Base-by-base conservation (phyloP, 1,140 invertebrate genomes). In the Argopecten irradians region DNA sequence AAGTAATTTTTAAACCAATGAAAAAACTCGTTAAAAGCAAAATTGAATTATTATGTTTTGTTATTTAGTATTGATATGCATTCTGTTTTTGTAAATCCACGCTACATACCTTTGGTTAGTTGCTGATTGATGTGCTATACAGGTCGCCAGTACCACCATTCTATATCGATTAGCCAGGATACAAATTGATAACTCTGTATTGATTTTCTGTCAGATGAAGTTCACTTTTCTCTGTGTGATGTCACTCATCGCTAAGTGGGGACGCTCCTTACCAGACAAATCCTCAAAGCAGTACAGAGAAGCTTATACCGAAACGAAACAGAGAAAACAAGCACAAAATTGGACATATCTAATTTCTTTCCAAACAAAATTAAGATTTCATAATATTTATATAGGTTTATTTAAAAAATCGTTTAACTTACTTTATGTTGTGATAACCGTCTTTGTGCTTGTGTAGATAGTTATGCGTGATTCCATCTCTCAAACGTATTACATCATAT, bases 351-450 rank as follows among this genome's bases (percentile, higher is more conserved):
- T 71, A 71, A 71, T 71, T 71, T 71, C 55, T 71, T 71, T 71
- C 55, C n/a, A 71, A 71, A 71, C 55, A 71, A 71, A 71, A 71
- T 71, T 71, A 71, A 71, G 55, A 71, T 71, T 71, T 71, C 55
- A 71, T 71, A 71, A 71, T 71, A 28, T 71, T 71, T 71, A n/a
- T 71, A 28, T 71, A 71, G 55, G 55, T 71, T 71, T 71, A 71
- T 71, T 71, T 71, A 28, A 71, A n/a, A 71, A 71, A 71, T 71
- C 55, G 5, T 71, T 28, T 14, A 46, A 46, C 43, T 46, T n/a
- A n/a, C 28, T 28, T 22, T 71, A 28, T 71, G 55, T 71, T 71
- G 8, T 71, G 7, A n/a, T 71, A 71, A 28, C 55, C n/a, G 22
- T 28, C 43, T 11, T 46, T 14, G 9, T 46, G 43, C 22, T 46